Percentiles rank a stretch among this genome's conserved stretches.
phyloP scores from a whole-genome alignment of 2,113 vertebrate species.

The Poicephalus meyeri region DNA sequence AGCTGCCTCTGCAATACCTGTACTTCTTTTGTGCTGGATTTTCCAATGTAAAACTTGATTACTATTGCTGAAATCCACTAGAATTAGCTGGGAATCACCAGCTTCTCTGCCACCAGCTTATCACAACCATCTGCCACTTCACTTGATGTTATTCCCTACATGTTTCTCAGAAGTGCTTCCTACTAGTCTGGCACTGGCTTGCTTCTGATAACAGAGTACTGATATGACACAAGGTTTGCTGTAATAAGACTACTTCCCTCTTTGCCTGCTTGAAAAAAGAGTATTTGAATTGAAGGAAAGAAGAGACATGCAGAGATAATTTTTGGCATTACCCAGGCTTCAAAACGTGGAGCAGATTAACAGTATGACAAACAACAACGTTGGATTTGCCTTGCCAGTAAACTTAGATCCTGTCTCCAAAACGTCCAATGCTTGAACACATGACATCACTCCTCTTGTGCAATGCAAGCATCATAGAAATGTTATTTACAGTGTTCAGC shows the following conservation, averaged over 20 bases:
- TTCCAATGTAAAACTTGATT: neutral
- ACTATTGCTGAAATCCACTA: neutral
- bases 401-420: neutral
- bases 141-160: neutral
- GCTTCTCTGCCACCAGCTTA: neutral
- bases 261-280: neutral
- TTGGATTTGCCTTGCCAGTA: neutral
- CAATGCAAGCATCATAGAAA: fast-evolving
- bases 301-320: neutral
- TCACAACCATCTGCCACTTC: neutral
- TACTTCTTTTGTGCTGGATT: neutral
- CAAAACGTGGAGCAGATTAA: neutral
- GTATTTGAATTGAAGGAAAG: neutral
- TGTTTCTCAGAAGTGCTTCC: neutral
- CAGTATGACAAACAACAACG: neutral
- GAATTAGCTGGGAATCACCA: neutral
- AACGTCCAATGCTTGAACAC: neutral
- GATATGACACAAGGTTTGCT: neutral
- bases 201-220: neutral
- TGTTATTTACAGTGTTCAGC: neutral
- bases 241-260: neutral
- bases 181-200: neutral
- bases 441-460: neutral
- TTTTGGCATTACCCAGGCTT: neutral
- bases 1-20: neutral